phyloP scores from a whole-genome alignment of 1,140 invertebrate genomes.

The Popillia japonica region DNA sequence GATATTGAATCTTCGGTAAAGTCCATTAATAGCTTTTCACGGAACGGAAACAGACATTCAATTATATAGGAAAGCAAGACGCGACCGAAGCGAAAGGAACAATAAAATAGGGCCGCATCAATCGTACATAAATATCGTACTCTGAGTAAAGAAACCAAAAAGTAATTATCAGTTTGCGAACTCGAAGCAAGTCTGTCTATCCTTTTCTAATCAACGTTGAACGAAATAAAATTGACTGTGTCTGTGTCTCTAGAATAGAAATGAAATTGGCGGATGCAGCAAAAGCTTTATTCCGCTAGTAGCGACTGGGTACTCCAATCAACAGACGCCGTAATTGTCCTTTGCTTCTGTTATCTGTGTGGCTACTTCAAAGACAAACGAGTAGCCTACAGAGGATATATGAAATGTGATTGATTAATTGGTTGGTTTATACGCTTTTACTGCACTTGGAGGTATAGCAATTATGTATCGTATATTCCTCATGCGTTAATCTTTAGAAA shows the following conservation, averaged over 20 bases:
- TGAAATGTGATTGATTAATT: background rate
- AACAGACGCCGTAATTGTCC: background rate
- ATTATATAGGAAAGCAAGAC: constrained; percentile 18
- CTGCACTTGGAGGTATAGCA: background rate
- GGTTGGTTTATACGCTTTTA: background rate
- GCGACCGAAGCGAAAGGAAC: background rate
- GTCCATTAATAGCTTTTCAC: constrained; percentile 26
- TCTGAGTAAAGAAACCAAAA: constrained; percentile 27
- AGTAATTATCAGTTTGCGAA: constrained; percentile 13
- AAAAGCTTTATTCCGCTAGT: background rate
- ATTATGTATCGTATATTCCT: too few species aligned
- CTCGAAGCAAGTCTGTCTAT: background rate
- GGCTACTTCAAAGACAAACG: background rate
- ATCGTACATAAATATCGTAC: constrained; percentile 9
- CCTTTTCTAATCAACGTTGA: background rate
- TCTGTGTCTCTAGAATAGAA: background rate
- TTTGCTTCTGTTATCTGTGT: background rate
- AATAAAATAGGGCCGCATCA: background rate
- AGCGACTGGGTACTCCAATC: background rate
- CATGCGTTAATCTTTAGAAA: too few species aligned
- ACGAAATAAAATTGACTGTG: background rate
- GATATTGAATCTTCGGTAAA: background rate
- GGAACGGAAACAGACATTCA: constrained; percentile 25
- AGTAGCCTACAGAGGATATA: background rate
- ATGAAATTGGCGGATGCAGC: constrained; percentile 10